Percentiles rank a stretch among this genome's conserved stretches.
phyloP scores from a whole-genome alignment of 2,113 vertebrate genomes.

The Podarcis raffonei region DNA sequence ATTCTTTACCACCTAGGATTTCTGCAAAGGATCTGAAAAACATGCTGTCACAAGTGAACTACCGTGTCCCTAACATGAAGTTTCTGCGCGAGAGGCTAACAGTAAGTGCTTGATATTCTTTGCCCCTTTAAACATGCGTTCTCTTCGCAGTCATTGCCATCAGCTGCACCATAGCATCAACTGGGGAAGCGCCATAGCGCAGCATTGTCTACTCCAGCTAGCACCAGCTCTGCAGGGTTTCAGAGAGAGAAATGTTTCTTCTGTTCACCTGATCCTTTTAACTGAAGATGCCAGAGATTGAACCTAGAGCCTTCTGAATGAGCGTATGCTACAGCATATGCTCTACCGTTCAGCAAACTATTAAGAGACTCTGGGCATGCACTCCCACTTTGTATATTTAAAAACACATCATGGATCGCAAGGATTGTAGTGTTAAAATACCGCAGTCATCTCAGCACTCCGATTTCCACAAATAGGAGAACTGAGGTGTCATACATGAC shows the following conservation, averaged over 20 bases:
- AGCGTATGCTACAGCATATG: no score
- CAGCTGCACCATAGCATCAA: neutral
- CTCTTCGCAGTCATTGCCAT: neutral
- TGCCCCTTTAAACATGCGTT: neutral
- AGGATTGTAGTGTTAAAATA: neutral
- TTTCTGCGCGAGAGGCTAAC: conserved; percentile 94
- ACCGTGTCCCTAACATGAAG: conserved; percentile 96
- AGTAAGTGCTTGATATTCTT: conserved; percentile 72
- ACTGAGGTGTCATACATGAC: neutral
- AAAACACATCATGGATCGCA: neutral
- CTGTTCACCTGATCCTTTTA: no score
- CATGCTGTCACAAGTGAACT: conserved; percentile 98
- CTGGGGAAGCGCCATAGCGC: neutral
- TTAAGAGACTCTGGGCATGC: no score
- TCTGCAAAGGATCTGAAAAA: conserved; percentile 97
- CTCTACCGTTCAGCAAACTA: no score
- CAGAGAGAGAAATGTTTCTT: no score
- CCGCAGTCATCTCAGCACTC: neutral
- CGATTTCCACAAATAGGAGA: neutral
- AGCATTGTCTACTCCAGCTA: neutral
- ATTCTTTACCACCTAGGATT: conserved; percentile 81
- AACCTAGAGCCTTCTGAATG: no score
- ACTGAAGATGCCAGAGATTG: no score
- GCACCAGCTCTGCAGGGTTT: neutral
- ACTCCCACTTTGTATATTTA: neutral